Evolutionary conservation across 2,113 vertebrate species (phyloP).

Genomic region (Epinephelus fuscoguttatus): DNA sequence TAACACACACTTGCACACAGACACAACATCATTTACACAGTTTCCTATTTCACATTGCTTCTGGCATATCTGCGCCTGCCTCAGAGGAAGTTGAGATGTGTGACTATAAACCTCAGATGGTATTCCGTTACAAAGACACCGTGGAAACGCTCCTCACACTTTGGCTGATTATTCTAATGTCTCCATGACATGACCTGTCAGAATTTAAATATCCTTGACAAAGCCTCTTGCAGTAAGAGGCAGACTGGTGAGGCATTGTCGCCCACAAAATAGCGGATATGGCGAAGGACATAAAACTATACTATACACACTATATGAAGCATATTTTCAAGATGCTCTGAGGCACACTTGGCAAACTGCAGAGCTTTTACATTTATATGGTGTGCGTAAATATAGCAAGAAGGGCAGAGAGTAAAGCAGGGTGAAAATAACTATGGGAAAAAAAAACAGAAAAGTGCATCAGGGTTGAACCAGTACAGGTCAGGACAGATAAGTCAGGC

Average conservation of each 20-base stretch:
- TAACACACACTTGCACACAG: constrained; percentile 12
- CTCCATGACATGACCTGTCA: constrained; percentile 49
- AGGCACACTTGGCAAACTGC: constrained; percentile 42
- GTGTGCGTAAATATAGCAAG: constrained; percentile 42
- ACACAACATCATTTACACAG: constrained; percentile 43
- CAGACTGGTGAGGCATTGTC: constrained; percentile 6
- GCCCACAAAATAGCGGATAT: neutral
- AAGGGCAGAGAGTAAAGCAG: constrained; percentile 12
- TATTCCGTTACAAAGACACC: constrained; percentile 37
- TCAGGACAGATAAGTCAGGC: neutral
- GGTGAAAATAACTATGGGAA: constrained; percentile 12
- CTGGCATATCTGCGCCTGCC: constrained; percentile 27
- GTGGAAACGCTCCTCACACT: constrained; percentile 30
- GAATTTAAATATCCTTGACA: constrained; percentile 48
- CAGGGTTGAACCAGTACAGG: neutral
- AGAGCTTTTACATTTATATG: constrained; percentile 19
- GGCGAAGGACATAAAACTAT: constrained; percentile 29
- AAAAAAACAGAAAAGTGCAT: neutral
- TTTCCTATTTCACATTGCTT: constrained; percentile 57
- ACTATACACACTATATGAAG: neutral
- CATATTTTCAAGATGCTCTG: constrained; percentile 20
- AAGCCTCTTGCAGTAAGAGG: constrained; percentile 7
- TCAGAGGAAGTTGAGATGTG: constrained; percentile 36
- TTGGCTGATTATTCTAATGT: constrained; percentile 52
- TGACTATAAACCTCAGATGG: constrained; percentile 40